These are phyloP conservation scores for Nothoprocta perdicaria DNA, from an alignment of 2,113 vertebrate species.

Conservation along the genomic window DNA sequence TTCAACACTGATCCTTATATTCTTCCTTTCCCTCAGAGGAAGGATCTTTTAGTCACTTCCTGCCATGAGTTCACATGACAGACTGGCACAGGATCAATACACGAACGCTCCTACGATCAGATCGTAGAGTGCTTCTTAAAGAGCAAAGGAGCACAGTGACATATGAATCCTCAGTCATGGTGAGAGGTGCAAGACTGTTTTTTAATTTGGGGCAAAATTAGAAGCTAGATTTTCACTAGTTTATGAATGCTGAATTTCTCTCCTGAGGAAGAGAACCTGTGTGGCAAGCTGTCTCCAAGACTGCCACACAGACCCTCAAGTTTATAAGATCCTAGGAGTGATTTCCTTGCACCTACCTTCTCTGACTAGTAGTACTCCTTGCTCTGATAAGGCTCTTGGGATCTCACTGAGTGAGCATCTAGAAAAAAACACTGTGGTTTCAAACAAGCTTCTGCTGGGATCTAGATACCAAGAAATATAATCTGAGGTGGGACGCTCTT, in stretches of 20 bases:
- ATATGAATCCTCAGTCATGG: accelerated
- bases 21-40: background rate
- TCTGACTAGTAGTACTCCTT: conserved; percentile 13
- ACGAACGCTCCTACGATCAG: background rate
- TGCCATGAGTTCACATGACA: accelerated
- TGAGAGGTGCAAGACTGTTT: background rate
- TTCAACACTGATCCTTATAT: background rate
- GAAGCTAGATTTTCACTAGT: background rate
- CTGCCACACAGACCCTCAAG: conserved; percentile 22
- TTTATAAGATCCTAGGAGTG: conserved; percentile 21
- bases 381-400: conserved; percentile 30
- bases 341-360: conserved; percentile 48
- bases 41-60: background rate
- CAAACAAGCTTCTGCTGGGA: conserved; percentile 16
- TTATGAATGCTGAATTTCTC: background rate
- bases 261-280: background rate
- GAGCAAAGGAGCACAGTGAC: background rate
- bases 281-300: conserved; percentile 32
- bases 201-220: background rate
- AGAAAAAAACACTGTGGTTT: background rate
- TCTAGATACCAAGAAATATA: background rate
- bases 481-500: conserved; percentile 41
- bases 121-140: background rate
- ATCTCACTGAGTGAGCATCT: conserved; percentile 4
- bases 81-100: background rate